phyloP scores from a whole-genome alignment of 2,113 vertebrate genomes.

The Nestor notabilis region DNA sequence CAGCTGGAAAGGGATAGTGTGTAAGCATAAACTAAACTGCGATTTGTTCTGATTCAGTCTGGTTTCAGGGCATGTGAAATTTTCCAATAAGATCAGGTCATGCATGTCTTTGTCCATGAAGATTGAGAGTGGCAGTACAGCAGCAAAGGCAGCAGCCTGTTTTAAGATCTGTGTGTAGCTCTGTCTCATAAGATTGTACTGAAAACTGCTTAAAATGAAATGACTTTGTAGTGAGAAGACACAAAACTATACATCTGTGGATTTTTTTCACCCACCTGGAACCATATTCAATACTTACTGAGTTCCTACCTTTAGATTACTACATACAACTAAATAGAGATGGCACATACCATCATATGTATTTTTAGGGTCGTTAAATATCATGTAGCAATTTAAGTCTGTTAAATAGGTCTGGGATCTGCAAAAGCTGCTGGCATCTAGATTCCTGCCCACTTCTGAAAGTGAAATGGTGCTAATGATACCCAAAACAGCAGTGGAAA shows the following conservation, averaged over 20 bases:
- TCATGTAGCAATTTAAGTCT: slow-evolving; percentile 12
- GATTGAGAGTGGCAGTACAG: not conserved
- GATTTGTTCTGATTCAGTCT: slow-evolving; percentile 10
- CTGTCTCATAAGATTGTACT: not conserved
- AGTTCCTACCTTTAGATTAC: not conserved
- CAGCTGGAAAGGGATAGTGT: not conserved
- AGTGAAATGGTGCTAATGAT: not conserved
- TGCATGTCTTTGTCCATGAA: not conserved
- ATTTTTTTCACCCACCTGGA: not conserved
- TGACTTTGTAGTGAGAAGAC: not conserved
- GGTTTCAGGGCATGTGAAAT: slow-evolving; percentile 37
- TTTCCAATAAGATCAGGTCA: slow-evolving; percentile 37
- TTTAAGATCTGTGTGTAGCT: slow-evolving; percentile 9
- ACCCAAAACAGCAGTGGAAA: not conserved
- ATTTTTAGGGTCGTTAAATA: slow-evolving; percentile 48
- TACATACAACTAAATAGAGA: not conserved
- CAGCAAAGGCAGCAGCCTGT: not conserved
- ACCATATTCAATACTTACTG: not conserved
- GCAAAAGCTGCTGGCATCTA: slow-evolving; percentile 25
- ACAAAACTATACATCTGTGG: not conserved
- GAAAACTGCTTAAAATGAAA: not conserved
- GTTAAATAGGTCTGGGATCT: not conserved
- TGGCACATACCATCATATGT: not conserved
- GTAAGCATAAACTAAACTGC: not conserved
- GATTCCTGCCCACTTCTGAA: not conserved